Percentiles rank a stretch among this genome's conserved stretches.
Evolutionary conservation across 2,797 vertebrate species (phyloP).

Genomic region (Erethizon dorsatum): DNA sequence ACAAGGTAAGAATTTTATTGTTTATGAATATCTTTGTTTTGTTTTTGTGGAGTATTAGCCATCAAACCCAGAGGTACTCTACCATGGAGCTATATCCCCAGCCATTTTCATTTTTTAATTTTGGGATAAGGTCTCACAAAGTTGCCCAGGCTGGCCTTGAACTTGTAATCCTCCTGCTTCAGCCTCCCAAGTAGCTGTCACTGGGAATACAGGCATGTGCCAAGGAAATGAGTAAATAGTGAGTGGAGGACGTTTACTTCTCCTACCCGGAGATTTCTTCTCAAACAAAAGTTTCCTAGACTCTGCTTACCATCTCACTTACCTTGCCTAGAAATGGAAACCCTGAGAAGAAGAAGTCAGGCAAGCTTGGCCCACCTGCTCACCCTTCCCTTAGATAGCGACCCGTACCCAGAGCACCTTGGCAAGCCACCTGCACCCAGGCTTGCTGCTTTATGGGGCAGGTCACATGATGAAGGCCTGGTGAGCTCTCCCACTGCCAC

Average conservation of each 20-base stretch:
- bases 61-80: not conserved
- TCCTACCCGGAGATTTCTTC: not conserved
- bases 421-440: not conserved
- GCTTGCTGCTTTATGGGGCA: not conserved
- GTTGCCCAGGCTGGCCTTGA: not conserved
- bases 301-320: not conserved
- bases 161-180: not conserved
- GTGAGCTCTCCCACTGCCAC: not conserved
- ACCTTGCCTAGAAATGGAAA: not conserved
- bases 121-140: not conserved
- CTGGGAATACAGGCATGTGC: not conserved
- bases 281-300: not conserved
- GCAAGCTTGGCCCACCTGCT: not conserved
- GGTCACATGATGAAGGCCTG: not conserved
- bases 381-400: not conserved
- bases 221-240: not conserved
- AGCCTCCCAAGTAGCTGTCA: not conserved
- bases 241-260: not conserved
- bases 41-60: not conserved
- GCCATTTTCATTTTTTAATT: not conserved
- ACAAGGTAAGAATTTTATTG: not conserved
- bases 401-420: not conserved
- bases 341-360: not conserved
- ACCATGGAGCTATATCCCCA: not conserved
- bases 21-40: not conserved